Conservation (phyloP, 2,888 invertebrate genomes). For the Drosophila picticornis region DNA sequence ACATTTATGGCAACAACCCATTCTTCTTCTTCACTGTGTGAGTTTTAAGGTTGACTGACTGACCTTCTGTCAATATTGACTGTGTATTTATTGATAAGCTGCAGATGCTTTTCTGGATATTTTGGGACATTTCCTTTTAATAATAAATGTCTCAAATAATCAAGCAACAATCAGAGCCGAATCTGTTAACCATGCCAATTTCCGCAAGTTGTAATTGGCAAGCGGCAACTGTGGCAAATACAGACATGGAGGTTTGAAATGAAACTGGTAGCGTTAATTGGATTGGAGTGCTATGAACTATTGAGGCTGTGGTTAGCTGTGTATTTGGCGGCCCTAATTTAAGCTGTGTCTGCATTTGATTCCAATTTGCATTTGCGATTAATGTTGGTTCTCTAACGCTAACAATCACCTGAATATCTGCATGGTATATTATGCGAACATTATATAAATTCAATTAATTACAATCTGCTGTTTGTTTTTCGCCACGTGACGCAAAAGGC, state of each 20-base stretch:
- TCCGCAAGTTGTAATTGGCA: not conserved
- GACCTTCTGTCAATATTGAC: not conserved
- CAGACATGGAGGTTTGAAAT: not conserved
- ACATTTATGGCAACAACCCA: not conserved
- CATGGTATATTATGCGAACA: slow-evolving; percentile 27
- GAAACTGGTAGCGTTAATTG: slow-evolving; percentile 29
- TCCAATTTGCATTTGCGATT: slow-evolving; percentile 57
- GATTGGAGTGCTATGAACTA: slow-evolving; percentile 31
- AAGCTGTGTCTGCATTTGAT: slow-evolving; percentile 40
- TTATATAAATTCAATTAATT: slow-evolving; percentile 65
- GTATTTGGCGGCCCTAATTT: slow-evolving; percentile 51
- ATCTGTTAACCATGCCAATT: not conserved
- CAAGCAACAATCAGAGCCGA: not conserved
- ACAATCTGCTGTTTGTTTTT: slow-evolving; percentile 62
- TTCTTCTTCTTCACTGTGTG: not conserved
- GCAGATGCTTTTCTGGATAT: not conserved
- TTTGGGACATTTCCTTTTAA: not conserved
- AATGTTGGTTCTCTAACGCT: slow-evolving; percentile 29
- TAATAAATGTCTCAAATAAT: not conserved
- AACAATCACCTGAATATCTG: slow-evolving; percentile 4
- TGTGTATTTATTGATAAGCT: not conserved
- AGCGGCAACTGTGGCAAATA: not conserved
- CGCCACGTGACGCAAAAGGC: slow-evolving; percentile 17
- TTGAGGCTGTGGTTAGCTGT: slow-evolving; percentile 36
- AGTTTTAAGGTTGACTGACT: not conserved